A percentile compares a stretch with the other conserved stretches of the same genome.
Conservation (phyloP, 2,888 invertebrate species). For the Teleogryllus oceanicus region DNA sequence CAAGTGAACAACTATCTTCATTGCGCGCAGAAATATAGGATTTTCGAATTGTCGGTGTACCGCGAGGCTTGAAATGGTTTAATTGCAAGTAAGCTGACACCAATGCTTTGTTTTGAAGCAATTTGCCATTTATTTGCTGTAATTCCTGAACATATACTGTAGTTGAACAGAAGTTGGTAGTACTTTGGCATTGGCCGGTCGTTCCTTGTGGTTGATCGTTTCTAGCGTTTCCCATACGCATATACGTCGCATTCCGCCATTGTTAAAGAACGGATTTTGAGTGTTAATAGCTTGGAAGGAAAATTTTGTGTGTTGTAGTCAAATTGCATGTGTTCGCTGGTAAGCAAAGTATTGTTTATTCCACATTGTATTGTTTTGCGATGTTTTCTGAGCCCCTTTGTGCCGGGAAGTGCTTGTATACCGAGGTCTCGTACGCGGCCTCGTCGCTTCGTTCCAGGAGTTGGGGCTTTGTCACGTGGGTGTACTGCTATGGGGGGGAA, state of each 20-base stretch:
- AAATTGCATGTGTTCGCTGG: background rate
- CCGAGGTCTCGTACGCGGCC: slow-evolving; percentile 32
- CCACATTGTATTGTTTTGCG: background rate
- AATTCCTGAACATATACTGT: slow-evolving; percentile 9
- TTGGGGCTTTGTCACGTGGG: slow-evolving; percentile 39
- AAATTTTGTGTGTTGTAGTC: slow-evolving; percentile 24
- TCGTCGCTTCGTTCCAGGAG: slow-evolving; percentile 36
- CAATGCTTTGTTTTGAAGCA: background rate
- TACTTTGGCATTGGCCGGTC: slow-evolving; percentile 34
- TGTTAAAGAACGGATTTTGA: slow-evolving; percentile 34
- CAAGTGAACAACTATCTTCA: slow-evolving; percentile 35
- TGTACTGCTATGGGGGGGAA: slow-evolving; percentile 30
- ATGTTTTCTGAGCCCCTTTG: background rate
- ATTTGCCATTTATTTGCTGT: slow-evolving; percentile 26
- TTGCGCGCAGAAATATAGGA: slow-evolving; percentile 22
- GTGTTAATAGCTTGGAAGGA: slow-evolving; percentile 18
- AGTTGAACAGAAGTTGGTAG: slow-evolving; percentile 27
- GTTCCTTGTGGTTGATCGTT: slow-evolving; percentile 35
- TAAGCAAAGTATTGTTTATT: background rate
- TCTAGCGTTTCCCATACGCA: slow-evolving; percentile 31
- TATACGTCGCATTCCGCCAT: slow-evolving; percentile 37
- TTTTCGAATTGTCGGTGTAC: background rate
- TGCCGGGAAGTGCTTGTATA: background rate
- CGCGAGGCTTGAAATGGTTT: no score
- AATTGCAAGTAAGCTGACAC: background rate